Percentiles rank a stretch among this genome's conserved stretches.
Conservation (phyloP, 2,113 vertebrate species). For the Centrocercus urophasianus region DNA sequence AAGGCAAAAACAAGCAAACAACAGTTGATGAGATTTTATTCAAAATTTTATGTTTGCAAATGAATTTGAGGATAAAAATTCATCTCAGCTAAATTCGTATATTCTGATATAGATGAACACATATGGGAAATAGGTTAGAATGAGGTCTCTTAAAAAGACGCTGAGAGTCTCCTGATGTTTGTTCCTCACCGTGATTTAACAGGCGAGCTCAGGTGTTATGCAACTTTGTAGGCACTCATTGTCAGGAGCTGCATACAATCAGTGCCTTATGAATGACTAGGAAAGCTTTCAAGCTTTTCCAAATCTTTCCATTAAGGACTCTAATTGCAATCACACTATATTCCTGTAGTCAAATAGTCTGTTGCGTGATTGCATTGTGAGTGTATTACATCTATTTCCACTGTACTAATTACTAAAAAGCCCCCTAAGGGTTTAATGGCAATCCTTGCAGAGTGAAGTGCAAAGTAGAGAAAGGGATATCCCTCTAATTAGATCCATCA, state of each 20-base stretch:
- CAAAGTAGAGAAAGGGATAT: background rate
- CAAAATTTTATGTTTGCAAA: background rate
- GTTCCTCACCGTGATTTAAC: background rate
- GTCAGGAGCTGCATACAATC: background rate
- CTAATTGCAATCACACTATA: background rate
- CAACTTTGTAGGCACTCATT: background rate
- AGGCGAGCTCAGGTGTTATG: background rate
- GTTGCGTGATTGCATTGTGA: background rate
- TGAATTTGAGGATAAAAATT: background rate
- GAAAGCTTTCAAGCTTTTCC: constrained; percentile 38
- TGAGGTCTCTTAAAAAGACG: background rate
- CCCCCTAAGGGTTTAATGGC: constrained; percentile 1
- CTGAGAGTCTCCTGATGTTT: background rate
- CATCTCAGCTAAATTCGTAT: background rate
- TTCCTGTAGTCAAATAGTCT: constrained; percentile 8
- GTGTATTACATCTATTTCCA: background rate
- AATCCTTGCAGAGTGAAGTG: background rate
- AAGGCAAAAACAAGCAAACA: background rate
- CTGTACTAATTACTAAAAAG: constrained; percentile 45
- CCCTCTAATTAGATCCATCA: background rate
- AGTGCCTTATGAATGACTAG: background rate
- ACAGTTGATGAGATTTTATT: background rate
- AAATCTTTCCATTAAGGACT: background rate
- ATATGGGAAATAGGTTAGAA: background rate
- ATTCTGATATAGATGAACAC: background rate